These are phyloP conservation scores for Seriola rivoliana DNA, from an alignment of 2,113 vertebrate genomes.

Conservation along the genomic window DNA sequence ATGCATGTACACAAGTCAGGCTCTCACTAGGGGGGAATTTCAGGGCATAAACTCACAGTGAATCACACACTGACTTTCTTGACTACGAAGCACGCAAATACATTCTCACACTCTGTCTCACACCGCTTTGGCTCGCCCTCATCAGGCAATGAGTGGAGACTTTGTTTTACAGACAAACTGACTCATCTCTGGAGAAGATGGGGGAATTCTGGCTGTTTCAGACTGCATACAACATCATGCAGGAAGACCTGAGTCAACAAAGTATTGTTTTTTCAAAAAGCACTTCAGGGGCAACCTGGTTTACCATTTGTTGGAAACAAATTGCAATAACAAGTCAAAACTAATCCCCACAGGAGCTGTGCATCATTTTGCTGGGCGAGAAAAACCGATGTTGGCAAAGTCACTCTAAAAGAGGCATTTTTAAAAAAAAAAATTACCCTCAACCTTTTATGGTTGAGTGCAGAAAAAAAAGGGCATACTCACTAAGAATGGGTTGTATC, in stretches of 20 bases:
- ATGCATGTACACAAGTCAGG: not conserved
- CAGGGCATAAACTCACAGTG: conserved; percentile 50
- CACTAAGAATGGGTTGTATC: conserved; percentile 92
- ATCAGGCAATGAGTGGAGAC: conserved; percentile 58
- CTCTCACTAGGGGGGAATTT: conserved; percentile 38
- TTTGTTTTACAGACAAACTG: conserved; percentile 76
- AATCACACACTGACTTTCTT: conserved; percentile 60
- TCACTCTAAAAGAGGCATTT: conserved; percentile 7
- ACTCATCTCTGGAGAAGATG: conserved; percentile 74
- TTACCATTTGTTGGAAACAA: conserved; percentile 28
- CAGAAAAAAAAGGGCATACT: conserved; percentile 71
- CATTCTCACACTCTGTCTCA: conserved; percentile 76
- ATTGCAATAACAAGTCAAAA: conserved; percentile 34
- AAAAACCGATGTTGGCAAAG: not conserved
- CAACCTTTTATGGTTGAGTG: not conserved
- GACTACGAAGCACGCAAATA: conserved; percentile 45
- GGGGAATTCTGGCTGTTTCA: conserved; percentile 73
- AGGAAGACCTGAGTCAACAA: conserved; percentile 67
- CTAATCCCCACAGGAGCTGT: conserved; percentile 3
- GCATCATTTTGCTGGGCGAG: not conserved
- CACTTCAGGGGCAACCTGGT: conserved; percentile 36
- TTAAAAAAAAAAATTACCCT: not conserved
- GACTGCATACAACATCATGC: conserved; percentile 45
- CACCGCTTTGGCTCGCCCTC: conserved; percentile 45
- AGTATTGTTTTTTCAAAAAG: conserved; percentile 42